Conservation (phyloP, 2,113 vertebrate genomes). For the Crotalus tigris region DNA sequence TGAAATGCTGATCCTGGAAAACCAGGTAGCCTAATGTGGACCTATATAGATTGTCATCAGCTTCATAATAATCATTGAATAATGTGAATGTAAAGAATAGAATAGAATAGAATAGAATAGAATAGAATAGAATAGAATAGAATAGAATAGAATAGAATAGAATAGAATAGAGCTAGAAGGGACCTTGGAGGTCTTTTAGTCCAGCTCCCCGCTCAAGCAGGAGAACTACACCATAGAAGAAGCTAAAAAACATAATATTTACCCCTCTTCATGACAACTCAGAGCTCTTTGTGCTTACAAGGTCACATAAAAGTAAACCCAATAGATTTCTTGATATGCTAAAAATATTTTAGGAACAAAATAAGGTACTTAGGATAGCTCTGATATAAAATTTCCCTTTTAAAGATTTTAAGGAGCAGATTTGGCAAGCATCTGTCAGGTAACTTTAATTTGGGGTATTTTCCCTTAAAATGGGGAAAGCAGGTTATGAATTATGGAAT, state of each 20-base stretch:
- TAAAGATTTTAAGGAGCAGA: background rate
- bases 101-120: too few species aligned
- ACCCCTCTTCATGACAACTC: background rate
- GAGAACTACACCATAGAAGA: too few species aligned
- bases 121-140: too few species aligned
- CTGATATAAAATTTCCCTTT: background rate
- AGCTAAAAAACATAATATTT: background rate
- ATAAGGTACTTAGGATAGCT: background rate
- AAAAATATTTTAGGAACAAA: background rate
- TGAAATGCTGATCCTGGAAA: background rate
- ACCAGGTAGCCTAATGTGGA: background rate
- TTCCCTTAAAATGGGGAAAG: background rate
- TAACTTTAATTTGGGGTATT: background rate
- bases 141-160: too few species aligned
- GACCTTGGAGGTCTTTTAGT: too few species aligned
- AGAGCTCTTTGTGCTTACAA: background rate
- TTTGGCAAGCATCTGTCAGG: background rate
- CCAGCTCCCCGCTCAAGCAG: too few species aligned
- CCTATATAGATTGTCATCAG: background rate
- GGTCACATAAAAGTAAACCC: background rate
- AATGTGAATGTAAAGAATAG: background rate
- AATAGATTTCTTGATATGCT: background rate
- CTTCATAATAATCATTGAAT: background rate
- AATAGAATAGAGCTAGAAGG: too few species aligned
- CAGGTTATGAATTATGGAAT: conserved; percentile 30